Percentiles rank a stretch among this genome's conserved stretches.
Evolutionary conservation across 30 jellyfish, hydroid and myxozoan species (phyloP).

Genomic region (Aurelia sp.): DNA sequence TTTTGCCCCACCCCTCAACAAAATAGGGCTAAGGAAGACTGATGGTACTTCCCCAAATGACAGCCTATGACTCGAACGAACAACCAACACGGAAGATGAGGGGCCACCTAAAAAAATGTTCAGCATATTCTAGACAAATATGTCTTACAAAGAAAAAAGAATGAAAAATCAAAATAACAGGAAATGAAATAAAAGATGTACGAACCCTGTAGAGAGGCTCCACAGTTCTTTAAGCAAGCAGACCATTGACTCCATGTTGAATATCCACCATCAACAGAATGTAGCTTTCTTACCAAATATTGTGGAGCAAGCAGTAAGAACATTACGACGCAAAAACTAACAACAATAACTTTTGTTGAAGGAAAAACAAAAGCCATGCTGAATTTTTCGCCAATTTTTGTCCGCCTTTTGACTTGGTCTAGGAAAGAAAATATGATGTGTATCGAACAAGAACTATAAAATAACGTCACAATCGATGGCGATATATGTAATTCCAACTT

Average conservation of each 20-base stretch:
- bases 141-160: no score
- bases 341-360: neutral
- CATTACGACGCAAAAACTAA: conserved; percentile 5
- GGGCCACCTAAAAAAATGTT: no score
- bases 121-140: no score
- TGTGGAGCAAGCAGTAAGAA: conserved; percentile 28
- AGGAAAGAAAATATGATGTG: neutral
- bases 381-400: neutral
- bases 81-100: no score
- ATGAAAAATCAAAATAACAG: no score
- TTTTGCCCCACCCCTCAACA: no score
- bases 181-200: neutral
- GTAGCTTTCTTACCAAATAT: conserved; percentile 12
- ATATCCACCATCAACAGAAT: conserved; percentile 81
- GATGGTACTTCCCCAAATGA: no score
- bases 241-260: conserved; percentile 79
- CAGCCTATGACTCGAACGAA: no score
- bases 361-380: conserved; percentile 46
- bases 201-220: conserved; percentile 33
- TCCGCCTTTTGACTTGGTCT: neutral
- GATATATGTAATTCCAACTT: no score
- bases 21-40: no score
- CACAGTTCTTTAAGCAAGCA: conserved; percentile 38
- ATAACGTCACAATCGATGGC: no score
- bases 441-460: no score